Evolutionary conservation across 2,888 invertebrate species (phyloP), one percentile per base, ranked within the genome.

Genomic region (Trachelus iudaicus): DNA sequence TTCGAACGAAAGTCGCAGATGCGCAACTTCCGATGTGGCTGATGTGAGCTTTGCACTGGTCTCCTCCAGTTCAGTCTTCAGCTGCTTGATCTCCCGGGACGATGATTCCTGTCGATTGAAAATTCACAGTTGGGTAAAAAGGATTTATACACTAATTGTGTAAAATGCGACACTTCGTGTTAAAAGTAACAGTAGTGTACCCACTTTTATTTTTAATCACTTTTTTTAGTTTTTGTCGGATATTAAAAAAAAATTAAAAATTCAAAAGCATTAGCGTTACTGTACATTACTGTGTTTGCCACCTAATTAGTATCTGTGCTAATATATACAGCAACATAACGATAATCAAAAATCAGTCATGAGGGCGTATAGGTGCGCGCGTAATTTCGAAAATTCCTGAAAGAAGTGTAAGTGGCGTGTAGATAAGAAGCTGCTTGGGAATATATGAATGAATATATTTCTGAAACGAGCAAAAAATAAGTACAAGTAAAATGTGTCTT

Each of bases 401-500:
- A 40, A 23, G 23, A 56, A 56, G 56, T 56, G 9, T 56, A 9
- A 23, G 56, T 56, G 56, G 56, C 56, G 56, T 56, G 56, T 56
- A 56, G 9, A 56, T 56, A 56, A 56, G 23, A 56, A 56, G 56
- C 56, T 56, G 56, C 15, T 56, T 56, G 56, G 56, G 56, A 56
- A 23, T 56, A 56, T 56, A 56, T 23, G 23, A 56, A 56, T 23
- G 23, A 23, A 23, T 23, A 23, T 56, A 56, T 56, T 56, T 56
- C 37, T 75, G 90, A 89, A 89, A 83, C 83, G 89, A 89, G 85
- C 85, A 88, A 88, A 86, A 89, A 89, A 91, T 85, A 87, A 89
- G 89, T 85, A 79, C 81, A 85, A 86, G 80, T 85, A 82, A 79
- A 75, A 82, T 56, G 79, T 82, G 75, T 78, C 73, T 77, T 82